A percentile compares a stretch with the other conserved stretches of the same genome.
Conservation (phyloP, 2,113 vertebrate species). For the Psittacara wagleri region DNA sequence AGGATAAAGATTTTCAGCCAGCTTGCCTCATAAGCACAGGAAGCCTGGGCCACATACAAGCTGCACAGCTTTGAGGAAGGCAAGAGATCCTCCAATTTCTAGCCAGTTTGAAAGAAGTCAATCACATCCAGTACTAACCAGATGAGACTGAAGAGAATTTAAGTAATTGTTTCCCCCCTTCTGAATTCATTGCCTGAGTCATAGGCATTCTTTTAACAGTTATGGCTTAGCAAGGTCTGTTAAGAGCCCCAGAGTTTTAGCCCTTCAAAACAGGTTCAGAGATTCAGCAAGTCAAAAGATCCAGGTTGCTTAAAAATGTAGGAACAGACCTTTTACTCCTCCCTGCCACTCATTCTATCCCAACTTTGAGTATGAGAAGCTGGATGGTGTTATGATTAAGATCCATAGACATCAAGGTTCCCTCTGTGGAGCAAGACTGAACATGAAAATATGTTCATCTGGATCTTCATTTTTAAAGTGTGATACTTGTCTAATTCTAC, state of each 20-base stretch:
- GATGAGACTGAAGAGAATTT: not conserved
- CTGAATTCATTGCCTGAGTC: not conserved
- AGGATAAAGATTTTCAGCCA: not conserved
- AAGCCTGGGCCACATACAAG: not conserved
- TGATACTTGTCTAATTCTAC: not conserved
- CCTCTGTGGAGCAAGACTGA: not conserved
- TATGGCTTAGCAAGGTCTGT: not conserved
- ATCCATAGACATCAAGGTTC: not conserved
- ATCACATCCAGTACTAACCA: not conserved
- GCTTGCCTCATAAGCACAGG: not conserved
- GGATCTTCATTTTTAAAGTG: not conserved
- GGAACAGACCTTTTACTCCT: not conserved
- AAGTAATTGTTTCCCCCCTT: not conserved
- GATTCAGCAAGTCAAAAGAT: not conserved
- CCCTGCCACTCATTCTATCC: not conserved
- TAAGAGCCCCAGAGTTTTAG: not conserved
- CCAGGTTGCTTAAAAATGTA: not conserved
- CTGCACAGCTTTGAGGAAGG: not conserved
- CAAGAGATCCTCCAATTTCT: not conserved
- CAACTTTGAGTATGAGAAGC: not conserved
- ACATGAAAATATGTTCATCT: not conserved
- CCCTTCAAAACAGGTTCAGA: not conserved
- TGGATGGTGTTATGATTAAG: not conserved
- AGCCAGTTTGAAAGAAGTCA: not conserved
- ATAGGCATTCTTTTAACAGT: not conserved